phyloP scores from a whole-genome alignment of 2,888 invertebrate genomes.

The Amphiduros pacificus region DNA sequence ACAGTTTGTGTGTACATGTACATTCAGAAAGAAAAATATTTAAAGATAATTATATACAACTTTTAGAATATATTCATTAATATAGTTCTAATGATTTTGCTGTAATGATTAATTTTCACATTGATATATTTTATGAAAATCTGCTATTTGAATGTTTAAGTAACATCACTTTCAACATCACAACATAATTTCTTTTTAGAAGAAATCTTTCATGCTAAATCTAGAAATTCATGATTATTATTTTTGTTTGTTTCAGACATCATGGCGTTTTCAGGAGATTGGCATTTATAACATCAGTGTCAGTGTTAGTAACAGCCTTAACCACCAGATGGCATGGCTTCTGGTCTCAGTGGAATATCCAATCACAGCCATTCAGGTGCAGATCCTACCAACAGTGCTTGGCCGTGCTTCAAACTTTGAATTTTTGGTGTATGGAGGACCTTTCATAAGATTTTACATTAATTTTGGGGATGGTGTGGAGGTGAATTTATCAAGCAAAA shows the following conservation, averaged over 20 bases:
- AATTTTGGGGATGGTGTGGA: slow-evolving; percentile 3
- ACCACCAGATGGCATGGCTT: slow-evolving; percentile 29
- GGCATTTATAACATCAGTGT: slow-evolving; percentile 42
- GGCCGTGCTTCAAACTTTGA: background rate
- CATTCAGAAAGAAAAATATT: too few relatives aligned
- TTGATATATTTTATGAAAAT: too few relatives aligned
- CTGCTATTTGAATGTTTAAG: too few relatives aligned
- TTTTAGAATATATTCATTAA: too few relatives aligned
- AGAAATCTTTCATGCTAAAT: too few relatives aligned
- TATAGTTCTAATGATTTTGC: too few relatives aligned
- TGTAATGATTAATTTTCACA: too few relatives aligned
- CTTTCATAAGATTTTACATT: background rate
- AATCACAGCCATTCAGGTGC: background rate
- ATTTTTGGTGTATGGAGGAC: background rate
- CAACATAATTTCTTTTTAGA: too few relatives aligned
- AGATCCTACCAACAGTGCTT: background rate
- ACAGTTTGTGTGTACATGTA: too few relatives aligned
- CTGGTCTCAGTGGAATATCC: slow-evolving; percentile 29
- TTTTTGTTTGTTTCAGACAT: background rate
- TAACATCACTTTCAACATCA: too few relatives aligned
- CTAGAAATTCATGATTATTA: background rate
- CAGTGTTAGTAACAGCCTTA: slow-evolving; percentile 45
- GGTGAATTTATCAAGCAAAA: too few relatives aligned
- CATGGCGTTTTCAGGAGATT: slow-evolving; percentile 29
- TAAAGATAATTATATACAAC: too few relatives aligned